Evolutionary conservation across 2,797 vertebrate genomes (phyloP).

Genomic region (Parambassis ranga): DNA sequence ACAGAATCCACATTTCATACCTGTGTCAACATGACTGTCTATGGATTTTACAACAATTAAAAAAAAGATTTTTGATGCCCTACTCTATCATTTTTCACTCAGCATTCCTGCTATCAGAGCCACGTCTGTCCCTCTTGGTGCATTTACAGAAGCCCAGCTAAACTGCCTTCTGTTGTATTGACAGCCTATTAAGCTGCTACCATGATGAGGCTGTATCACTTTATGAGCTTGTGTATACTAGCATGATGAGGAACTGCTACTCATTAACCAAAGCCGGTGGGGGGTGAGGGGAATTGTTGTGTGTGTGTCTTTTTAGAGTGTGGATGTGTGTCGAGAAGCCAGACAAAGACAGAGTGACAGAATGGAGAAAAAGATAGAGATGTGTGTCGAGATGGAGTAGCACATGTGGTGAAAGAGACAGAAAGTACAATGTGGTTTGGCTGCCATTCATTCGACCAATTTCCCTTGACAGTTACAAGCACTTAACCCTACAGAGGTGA

Average conservation of each 20-base stretch:
- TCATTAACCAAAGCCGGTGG: conserved; percentile 29
- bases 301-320: conserved; percentile 1
- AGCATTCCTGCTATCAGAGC: background rate
- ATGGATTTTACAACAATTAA: background rate
- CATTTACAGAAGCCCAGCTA: conserved; percentile 10
- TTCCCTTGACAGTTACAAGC: conserved; percentile 65
- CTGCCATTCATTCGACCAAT: conserved; percentile 65
- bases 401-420: background rate
- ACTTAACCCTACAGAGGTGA: conserved; percentile 65
- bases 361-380: background rate
- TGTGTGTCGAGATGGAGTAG: conserved; percentile 2
- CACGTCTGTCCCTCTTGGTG: background rate
- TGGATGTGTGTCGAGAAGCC: conserved; percentile 3
- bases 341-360: background rate
- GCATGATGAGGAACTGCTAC: conserved; percentile 14
- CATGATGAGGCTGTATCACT: conserved; percentile 33
- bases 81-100: background rate
- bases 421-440: conserved; percentile 10
- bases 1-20: background rate
- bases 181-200: conserved; percentile 32
- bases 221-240: conserved; percentile 37
- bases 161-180: conserved; percentile 30
- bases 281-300: background rate
- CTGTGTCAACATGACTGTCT: background rate
- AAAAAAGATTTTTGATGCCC: background rate